Evolutionary conservation across 2,113 vertebrate genomes (phyloP).

Genomic region (Leucoraja erinaceus): DNA sequence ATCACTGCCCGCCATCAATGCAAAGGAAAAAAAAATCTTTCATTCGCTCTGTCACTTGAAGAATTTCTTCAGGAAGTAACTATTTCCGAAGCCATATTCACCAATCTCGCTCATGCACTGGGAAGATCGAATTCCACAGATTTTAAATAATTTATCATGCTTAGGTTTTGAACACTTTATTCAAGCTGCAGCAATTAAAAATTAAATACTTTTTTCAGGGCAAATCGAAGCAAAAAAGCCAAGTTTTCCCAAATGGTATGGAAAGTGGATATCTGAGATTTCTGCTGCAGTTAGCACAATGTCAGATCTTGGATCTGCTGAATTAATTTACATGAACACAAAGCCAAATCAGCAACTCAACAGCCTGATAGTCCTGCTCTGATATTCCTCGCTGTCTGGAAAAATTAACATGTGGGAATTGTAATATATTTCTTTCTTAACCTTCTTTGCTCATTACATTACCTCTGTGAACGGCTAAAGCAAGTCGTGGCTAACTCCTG

Average conservation of each 20-base stretch:
- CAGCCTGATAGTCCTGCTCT: not conserved
- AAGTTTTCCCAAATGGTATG: constrained; percentile 16
- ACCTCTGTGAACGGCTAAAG: not conserved
- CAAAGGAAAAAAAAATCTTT: not conserved
- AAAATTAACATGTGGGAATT: not conserved
- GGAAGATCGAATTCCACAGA: not conserved
- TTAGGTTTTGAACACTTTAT: not conserved
- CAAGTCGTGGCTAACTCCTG: not conserved
- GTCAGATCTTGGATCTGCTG: not conserved
- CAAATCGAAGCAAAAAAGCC: constrained; percentile 18
- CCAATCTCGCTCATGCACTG: not conserved
- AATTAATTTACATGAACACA: constrained; percentile 24
- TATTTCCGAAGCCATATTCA: not conserved
- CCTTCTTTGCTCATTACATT: not conserved
- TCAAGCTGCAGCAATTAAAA: not conserved
- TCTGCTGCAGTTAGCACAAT: constrained; percentile 8
- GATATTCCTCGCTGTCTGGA: not conserved
- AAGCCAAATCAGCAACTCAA: not conserved
- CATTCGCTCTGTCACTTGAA: not conserved
- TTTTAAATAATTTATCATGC: constrained; percentile 23
- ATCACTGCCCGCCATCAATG: not conserved
- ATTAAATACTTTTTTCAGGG: constrained; percentile 15
- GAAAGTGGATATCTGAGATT: constrained; percentile 3
- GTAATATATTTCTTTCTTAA: not conserved
- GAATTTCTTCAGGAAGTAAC: not conserved